A percentile compares a stretch with the other conserved stretches of the same genome.
Evolutionary conservation across 2,888 invertebrate genomes (phyloP).

Genomic region (Xylota sylvarum): DNA sequence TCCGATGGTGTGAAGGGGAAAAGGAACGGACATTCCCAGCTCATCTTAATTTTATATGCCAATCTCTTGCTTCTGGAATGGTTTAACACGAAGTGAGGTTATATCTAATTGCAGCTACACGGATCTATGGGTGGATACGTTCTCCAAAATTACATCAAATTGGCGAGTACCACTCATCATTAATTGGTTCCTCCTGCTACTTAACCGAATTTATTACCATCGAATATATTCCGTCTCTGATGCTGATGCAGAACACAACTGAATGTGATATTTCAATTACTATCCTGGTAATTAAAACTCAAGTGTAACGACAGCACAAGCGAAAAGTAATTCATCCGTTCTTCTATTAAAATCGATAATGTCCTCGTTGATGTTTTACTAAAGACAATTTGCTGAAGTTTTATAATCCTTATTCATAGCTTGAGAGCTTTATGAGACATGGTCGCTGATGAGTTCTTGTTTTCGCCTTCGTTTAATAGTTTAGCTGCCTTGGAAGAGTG

Average conservation of each 20-base stretch:
- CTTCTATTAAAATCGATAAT: neutral
- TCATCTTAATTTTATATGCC: neutral
- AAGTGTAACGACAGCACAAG: neutral
- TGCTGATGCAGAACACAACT: neutral
- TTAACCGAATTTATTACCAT: neutral
- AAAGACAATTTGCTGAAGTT: constrained; percentile 9
- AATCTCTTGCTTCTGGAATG: neutral
- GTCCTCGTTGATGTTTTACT: constrained; percentile 11
- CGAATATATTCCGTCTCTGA: neutral
- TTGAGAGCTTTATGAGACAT: neutral
- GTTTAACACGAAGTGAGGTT: neutral
- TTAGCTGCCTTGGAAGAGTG: neutral
- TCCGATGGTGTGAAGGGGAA: neutral
- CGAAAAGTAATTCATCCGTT: neutral
- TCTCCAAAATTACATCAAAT: neutral
- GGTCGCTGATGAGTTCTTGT: neutral
- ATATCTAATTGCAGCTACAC: neutral
- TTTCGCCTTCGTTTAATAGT: neutral
- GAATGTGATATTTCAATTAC: neutral
- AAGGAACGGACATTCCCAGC: neutral
- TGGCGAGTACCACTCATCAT: neutral
- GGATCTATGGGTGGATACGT: neutral
- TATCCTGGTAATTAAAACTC: neutral
- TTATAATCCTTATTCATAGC: neutral
- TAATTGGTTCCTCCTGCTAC: neutral